Conservation (phyloP, 92 coral and sea anemone genomes). For the Bergia puertoricense region DNA sequence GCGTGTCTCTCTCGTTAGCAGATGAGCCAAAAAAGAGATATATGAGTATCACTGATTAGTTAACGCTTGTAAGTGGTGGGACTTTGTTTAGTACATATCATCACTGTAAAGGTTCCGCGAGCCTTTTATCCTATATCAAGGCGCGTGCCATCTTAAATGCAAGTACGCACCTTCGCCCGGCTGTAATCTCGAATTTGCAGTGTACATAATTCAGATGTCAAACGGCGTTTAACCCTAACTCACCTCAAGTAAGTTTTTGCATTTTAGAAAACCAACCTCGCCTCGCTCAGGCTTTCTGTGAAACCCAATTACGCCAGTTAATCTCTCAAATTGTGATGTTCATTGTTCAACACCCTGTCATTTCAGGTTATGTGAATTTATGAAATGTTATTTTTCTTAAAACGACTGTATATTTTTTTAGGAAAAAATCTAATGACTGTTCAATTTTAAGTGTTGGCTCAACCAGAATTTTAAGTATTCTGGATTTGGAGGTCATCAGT, state of each 20-base stretch:
- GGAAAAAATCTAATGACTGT: background rate
- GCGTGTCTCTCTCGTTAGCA: constrained; percentile 22
- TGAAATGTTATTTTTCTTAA: too few species aligned
- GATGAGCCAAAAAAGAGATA: background rate
- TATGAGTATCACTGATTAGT: constrained; percentile 1
- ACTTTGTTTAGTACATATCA: background rate
- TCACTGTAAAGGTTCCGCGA: background rate
- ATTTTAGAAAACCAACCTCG: background rate
- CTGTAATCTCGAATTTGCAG: constrained; percentile 1
- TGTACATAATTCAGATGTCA: constrained; percentile 9
- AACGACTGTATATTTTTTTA: too few species aligned
- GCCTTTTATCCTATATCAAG: constrained; percentile 2
- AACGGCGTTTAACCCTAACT: constrained; percentile 9
- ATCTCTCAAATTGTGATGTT: background rate
- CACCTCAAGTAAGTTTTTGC: constrained; percentile 1
- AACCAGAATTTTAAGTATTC: background rate
- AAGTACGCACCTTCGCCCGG: background rate
- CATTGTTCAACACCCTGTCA: background rate
- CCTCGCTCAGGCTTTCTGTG: constrained; percentile 17
- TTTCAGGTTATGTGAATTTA: background rate
- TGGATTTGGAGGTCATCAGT: constrained; percentile 4
- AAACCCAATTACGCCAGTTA: background rate
- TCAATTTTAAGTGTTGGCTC: background rate
- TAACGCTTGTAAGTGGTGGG: background rate
- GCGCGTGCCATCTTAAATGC: background rate